These are phyloP conservation scores for Rhogogaster chlorosoma DNA, from an alignment of 2,888 invertebrate genomes.

Conservation along the genomic window DNA sequence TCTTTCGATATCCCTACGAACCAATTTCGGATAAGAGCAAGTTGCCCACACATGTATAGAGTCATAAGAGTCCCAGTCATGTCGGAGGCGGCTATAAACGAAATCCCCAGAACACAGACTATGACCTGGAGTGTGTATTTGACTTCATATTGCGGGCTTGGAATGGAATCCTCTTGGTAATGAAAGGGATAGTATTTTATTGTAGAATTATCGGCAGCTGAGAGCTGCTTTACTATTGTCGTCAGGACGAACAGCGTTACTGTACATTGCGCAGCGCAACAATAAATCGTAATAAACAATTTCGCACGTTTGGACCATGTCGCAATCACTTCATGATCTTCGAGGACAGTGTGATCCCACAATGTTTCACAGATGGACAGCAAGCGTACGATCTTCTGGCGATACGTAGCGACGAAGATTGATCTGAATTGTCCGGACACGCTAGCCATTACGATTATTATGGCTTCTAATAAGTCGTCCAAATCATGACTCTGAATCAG, in stretches of 20 bases:
- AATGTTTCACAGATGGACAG: slow-evolving; percentile 55
- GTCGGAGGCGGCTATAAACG: neutral
- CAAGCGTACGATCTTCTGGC: slow-evolving; percentile 49
- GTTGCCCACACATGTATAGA: slow-evolving; percentile 15
- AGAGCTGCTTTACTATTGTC: neutral
- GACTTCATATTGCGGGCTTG: slow-evolving; percentile 1
- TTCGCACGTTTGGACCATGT: neutral
- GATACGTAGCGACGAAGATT: neutral
- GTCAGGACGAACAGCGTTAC: neutral
- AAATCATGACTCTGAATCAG: neutral
- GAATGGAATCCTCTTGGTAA: neutral
- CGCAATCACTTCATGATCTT: neutral
- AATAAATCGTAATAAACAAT: neutral
- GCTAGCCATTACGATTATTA: neutral
- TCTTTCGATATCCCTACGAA: neutral
- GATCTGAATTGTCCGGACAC: neutral
- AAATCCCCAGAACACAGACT: slow-evolving; percentile 53
- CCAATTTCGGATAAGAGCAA: neutral
- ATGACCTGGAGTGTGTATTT: slow-evolving; percentile 53
- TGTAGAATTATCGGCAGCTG: neutral
- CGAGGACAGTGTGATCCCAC: slow-evolving; percentile 55
- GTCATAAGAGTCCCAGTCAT: neutral
- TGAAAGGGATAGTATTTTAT: neutral
- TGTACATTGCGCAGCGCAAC: neutral
- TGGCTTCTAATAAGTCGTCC: neutral